Conservation (phyloP, 2,888 invertebrate species). For the Heliconius sara region DNA sequence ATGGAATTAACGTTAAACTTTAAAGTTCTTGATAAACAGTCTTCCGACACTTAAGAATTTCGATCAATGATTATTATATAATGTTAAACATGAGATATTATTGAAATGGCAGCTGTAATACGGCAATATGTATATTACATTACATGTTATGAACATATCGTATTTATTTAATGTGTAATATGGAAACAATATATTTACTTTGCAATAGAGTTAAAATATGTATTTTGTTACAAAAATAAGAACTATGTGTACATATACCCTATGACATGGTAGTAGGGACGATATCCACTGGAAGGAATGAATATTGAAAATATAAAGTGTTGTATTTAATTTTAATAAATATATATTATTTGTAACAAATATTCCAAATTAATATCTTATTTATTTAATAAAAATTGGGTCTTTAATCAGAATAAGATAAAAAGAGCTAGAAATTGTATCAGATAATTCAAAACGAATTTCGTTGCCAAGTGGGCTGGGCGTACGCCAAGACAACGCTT, state of each 20-base stretch:
- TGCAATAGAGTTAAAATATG: background rate
- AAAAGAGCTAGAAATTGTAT: slow-evolving; percentile 41
- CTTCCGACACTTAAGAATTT: slow-evolving; percentile 1
- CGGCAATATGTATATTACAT: too few relatives aligned
- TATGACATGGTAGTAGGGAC: too few relatives aligned
- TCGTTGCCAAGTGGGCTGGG: slow-evolving; percentile 60
- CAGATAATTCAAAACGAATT: slow-evolving; percentile 53
- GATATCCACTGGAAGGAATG: too few relatives aligned
- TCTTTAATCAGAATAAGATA: slow-evolving; percentile 40
- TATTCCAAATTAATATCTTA: background rate
- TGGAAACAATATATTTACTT: too few relatives aligned
- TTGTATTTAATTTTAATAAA: too few relatives aligned
- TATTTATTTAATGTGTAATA: too few relatives aligned
- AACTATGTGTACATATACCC: too few relatives aligned
- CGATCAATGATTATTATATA: slow-evolving; percentile 6
- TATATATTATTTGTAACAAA: background rate
- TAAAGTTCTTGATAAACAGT: slow-evolving; percentile 19
- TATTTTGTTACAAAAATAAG: background rate
- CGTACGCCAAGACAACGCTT: slow-evolving; percentile 58
- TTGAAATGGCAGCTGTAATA: background rate
- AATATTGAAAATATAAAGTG: too few relatives aligned
- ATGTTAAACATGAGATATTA: background rate
- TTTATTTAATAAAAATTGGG: slow-evolving; percentile 1
- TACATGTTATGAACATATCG: too few relatives aligned
- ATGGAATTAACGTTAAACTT: slow-evolving; percentile 32